Evolutionary conservation across 1,140 invertebrate species (phyloP).

Genomic region (Trypoxylus dichotomus): DNA sequence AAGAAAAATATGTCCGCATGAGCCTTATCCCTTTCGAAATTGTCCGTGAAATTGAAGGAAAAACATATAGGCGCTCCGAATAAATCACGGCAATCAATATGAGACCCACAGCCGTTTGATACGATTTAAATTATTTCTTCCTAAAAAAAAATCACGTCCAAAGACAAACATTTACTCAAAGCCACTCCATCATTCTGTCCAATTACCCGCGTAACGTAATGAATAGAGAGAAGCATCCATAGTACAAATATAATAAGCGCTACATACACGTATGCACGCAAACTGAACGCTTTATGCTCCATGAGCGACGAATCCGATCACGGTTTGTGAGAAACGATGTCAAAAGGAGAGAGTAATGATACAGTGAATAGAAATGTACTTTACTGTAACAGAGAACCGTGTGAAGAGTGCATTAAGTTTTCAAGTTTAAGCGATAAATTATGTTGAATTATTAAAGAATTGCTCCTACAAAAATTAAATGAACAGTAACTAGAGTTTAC

Average conservation of each 20-base stretch:
- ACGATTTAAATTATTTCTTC: constrained; percentile 20
- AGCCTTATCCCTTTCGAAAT: not conserved
- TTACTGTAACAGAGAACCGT: not conserved
- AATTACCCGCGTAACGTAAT: constrained; percentile 14
- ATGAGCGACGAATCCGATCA: not conserved
- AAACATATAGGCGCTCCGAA: not conserved
- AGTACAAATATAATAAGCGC: constrained; percentile 9
- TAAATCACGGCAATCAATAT: constrained; percentile 16
- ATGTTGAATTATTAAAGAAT: no score
- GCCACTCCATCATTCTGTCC: constrained; percentile 24
- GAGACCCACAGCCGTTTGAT: not conserved
- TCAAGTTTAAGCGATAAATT: not conserved
- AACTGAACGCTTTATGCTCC: not conserved
- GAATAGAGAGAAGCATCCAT: constrained; percentile 9
- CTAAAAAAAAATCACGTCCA: constrained; percentile 17
- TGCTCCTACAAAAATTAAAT: no score
- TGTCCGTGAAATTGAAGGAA: constrained; percentile 12
- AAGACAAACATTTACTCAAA: constrained; percentile 17
- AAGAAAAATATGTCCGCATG: not conserved
- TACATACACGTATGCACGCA: not conserved
- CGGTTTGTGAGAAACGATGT: not conserved
- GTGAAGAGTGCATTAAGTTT: not conserved
- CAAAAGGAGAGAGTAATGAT: not conserved
- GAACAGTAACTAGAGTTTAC: no score
- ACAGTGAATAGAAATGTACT: no score